These are phyloP conservation scores for Odontomachus brunneus DNA, from an alignment of 1,140 invertebrate species.

Conservation along the genomic window DNA sequence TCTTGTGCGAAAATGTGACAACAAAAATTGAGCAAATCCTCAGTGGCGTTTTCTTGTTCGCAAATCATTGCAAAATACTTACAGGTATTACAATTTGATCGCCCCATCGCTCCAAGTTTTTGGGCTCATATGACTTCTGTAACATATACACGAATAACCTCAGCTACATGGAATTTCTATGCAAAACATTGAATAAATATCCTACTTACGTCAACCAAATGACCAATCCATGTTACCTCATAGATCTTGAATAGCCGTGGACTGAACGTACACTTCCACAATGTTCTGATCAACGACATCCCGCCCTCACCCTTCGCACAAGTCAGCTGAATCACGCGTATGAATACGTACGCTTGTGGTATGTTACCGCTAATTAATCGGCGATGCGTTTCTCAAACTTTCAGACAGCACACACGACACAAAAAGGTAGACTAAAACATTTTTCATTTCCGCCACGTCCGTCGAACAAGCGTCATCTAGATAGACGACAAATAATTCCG, in stretches of 20 bases:
- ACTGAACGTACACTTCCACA: conserved; percentile 87
- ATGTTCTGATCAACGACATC: conserved; percentile 79
- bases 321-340: background rate
- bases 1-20: background rate
- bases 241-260: conserved; percentile 89
- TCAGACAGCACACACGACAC: conserved; percentile 14
- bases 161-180: conserved; percentile 57
- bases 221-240: conserved; percentile 84
- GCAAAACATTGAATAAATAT: conserved; percentile 49
- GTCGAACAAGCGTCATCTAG: background rate
- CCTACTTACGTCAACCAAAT: conserved; percentile 77
- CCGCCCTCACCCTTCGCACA: conserved; percentile 21
- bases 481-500: conserved; percentile 8
- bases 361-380: conserved; percentile 38
- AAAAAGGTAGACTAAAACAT: background rate
- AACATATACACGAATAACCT: conserved; percentile 75
- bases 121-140: conserved; percentile 88
- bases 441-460: background rate
- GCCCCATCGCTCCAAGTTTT: conserved; percentile 89
- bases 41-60: background rate
- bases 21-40: background rate
- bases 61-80: conserved; percentile 74
- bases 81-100: conserved; percentile 90
- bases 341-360: background rate
- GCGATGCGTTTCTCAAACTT: conserved; percentile 9